These are phyloP conservation scores for Drosophila kurseongensis DNA, from an alignment of 1,140 invertebrate species.

Conservation along the genomic window DNA sequence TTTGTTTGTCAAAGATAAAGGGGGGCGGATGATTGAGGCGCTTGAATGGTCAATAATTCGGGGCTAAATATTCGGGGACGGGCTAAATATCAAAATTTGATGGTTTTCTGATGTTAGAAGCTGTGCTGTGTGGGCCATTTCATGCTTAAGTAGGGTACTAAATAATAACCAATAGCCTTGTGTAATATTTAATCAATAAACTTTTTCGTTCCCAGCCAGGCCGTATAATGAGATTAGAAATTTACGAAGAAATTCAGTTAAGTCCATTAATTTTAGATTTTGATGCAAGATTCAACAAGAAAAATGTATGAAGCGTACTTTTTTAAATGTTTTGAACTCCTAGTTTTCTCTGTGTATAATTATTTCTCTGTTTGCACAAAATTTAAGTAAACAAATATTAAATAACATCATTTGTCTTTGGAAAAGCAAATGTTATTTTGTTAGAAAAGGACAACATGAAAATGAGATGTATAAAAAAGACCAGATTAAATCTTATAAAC, in stretches of 20 bases:
- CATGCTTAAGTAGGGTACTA: neutral
- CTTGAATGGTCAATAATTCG: slow-evolving; percentile 40
- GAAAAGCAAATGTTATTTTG: too few relatives aligned
- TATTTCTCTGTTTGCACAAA: too few relatives aligned
- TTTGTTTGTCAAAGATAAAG: neutral
- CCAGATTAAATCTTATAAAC: too few relatives aligned
- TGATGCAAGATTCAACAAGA: too few relatives aligned
- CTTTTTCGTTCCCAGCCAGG: neutral
- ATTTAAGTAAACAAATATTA: too few relatives aligned
- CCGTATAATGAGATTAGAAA: neutral
- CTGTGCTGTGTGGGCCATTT: neutral
- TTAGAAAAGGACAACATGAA: too few relatives aligned
- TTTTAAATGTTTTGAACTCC: too few relatives aligned
- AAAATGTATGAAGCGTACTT: too few relatives aligned
- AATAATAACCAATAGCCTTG: slow-evolving; percentile 16
- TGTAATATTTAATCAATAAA: slow-evolving; percentile 24
- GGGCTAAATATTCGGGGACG: slow-evolving; percentile 25
- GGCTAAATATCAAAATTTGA: slow-evolving; percentile 35
- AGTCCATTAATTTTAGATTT: neutral
- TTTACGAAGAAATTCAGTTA: slow-evolving; percentile 1
- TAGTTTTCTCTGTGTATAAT: too few relatives aligned
- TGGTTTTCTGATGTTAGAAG: slow-evolving; percentile 42
- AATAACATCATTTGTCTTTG: neutral
- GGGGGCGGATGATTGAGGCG: neutral
- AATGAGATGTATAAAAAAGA: too few relatives aligned